A percentile compares a stretch with the other conserved stretches of the same genome.
Conservation (phyloP, 2,888 invertebrate species). For the Sarcophaga subvicina region DNA sequence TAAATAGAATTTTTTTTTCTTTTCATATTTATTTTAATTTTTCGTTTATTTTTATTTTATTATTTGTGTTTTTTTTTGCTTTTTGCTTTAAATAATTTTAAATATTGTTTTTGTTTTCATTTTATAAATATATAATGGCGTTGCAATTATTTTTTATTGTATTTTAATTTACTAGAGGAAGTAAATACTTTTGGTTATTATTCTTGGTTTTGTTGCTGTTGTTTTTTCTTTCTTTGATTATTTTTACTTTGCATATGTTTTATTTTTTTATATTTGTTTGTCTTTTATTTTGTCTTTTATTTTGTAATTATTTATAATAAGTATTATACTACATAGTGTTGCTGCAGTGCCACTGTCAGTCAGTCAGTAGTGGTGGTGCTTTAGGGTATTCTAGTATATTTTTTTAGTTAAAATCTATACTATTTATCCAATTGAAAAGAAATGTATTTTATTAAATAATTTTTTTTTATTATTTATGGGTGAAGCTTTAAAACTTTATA, state of each 20-base stretch:
- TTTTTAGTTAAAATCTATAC: no score
- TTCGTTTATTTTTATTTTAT: background rate
- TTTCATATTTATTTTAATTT: background rate
- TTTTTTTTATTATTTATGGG: no score
- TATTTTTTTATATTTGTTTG: background rate
- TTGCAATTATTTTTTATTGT: background rate
- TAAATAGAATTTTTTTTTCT: background rate
- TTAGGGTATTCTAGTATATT: no score
- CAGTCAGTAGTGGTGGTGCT: no score
- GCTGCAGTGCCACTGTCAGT: no score
- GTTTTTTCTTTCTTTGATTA: background rate
- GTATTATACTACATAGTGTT: background rate
- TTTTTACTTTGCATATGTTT: background rate
- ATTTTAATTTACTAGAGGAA: background rate
- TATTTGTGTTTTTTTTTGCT: no score
- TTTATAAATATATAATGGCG: background rate
- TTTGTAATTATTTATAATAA: slow-evolving; percentile 14
- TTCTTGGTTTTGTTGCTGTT: background rate
- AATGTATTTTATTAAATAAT: no score
- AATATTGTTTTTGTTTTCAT: background rate
- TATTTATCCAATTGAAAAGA: no score
- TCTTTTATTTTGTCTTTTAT: background rate
- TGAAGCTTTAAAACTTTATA: no score
- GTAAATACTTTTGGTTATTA: background rate
- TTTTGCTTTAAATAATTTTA: background rate